Conservation (phyloP, 1,140 invertebrate genomes). For the Lamellibrachia luymesi region DNA sequence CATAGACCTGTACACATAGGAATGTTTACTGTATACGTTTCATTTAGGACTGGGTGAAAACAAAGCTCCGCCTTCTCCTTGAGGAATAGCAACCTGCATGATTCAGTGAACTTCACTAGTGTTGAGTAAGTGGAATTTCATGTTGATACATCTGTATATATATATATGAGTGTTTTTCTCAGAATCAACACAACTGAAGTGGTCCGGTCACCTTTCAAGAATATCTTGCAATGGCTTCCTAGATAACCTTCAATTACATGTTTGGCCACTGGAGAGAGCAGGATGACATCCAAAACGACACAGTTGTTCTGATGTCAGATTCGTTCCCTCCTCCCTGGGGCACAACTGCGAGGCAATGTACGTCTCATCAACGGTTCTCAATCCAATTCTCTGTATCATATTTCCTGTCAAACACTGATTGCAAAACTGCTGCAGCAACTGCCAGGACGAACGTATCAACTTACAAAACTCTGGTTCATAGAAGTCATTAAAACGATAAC, state of each 20-base stretch:
- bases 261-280: not conserved
- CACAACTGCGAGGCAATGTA: not conserved
- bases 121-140: not conserved
- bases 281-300: not conserved
- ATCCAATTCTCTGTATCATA: not conserved
- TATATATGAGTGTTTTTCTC: not conserved
- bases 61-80: not conserved
- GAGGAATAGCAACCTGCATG: not conserved
- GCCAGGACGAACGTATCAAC: not conserved
- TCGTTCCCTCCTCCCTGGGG: not conserved
- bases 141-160: not conserved
- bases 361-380: not conserved
- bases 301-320: not conserved
- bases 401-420: not conserved
- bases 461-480: not conserved
- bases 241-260: not conserved
- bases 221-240: not conserved
- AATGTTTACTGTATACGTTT: too few species aligned
- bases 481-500: not conserved
- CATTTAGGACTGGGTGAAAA: too few species aligned
- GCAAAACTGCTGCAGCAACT: not conserved
- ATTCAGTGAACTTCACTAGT: not conserved
- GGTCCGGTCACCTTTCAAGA: not conserved
- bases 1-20: too few species aligned
- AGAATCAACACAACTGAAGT: not conserved